Percentiles rank a stretch among this genome's conserved stretches.
phyloP scores from a whole-genome alignment of 1,140 invertebrate species.

The Phymorhynchus buccinoides region DNA sequence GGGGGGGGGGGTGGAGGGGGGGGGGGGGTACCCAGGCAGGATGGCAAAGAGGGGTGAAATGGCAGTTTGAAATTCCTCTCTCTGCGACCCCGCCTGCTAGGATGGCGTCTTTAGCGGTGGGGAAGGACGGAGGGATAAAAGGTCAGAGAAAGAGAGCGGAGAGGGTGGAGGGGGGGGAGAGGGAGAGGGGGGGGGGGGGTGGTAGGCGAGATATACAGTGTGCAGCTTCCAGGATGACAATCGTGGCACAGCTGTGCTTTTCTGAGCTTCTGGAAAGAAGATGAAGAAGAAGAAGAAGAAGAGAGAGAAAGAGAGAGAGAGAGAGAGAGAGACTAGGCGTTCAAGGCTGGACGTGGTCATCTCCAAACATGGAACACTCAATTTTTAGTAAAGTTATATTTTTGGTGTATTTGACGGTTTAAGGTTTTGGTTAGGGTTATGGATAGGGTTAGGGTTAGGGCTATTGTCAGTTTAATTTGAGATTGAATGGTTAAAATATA shows the following conservation, averaged over 20 bases:
- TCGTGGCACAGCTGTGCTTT: slow-evolving; percentile 6
- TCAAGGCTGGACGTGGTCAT: no score
- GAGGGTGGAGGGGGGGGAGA: neutral
- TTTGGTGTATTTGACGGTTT: no score
- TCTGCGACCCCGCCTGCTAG: neutral
- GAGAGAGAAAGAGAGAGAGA: slow-evolving; percentile 12
- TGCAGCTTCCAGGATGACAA: neutral
- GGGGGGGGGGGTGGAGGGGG: neutral
- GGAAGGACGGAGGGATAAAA: neutral
- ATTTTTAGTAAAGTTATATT: no score
- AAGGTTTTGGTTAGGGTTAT: no score
- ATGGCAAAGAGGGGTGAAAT: neutral
- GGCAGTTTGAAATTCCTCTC: slow-evolving; percentile 3
- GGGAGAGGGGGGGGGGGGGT: no score
- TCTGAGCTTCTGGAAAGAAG: neutral
- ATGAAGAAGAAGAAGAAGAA: neutral
- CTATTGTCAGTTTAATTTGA: no score
- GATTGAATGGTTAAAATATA: no score
- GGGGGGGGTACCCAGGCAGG: neutral
- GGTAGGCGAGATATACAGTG: neutral
- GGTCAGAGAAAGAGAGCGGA: neutral
- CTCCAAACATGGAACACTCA: no score
- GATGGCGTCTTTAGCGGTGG: neutral
- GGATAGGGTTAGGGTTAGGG: no score
- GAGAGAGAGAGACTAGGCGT: slow-evolving; percentile 17